phyloP scores from a whole-genome alignment of 2,797 vertebrate species.

The Sandelia bainsii region DNA sequence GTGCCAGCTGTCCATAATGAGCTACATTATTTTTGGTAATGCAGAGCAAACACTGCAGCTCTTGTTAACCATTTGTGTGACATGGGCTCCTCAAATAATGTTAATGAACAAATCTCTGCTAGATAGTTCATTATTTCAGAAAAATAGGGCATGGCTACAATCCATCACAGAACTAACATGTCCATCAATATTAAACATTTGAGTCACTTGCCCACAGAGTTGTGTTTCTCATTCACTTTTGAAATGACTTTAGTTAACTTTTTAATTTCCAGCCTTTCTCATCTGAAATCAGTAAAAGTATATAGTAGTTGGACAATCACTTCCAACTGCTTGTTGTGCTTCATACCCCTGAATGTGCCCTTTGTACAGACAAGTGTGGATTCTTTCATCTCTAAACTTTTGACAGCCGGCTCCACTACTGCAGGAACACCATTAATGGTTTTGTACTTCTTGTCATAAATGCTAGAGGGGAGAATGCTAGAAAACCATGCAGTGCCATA shows the following conservation, averaged over 20 bases:
- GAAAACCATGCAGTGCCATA: constrained; percentile 10
- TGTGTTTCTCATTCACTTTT: background rate
- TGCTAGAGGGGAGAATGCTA: constrained; percentile 1
- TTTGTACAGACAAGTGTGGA: constrained; percentile 21
- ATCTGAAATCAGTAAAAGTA: constrained; percentile 9
- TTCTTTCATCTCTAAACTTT: background rate
- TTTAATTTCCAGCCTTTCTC: background rate
- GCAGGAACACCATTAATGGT: constrained; percentile 29
- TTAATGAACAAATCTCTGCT: background rate
- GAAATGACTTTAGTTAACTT: background rate
- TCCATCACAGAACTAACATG: background rate
- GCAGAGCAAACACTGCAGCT: background rate
- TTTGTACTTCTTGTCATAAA: constrained; percentile 10
- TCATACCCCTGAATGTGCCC: background rate
- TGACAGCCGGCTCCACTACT: constrained; percentile 2
- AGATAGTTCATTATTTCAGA: constrained; percentile 8
- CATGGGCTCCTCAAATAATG: background rate
- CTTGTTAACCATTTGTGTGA: background rate
- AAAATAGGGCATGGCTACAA: background rate
- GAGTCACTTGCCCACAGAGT: background rate
- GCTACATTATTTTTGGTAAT: background rate
- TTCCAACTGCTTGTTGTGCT: background rate
- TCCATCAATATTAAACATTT: background rate
- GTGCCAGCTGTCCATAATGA: background rate
- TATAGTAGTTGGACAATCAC: background rate